These are phyloP conservation scores for Poliocrania exsul DNA, from an alignment of 2,797 vertebrate species.

Conservation along the genomic window DNA sequence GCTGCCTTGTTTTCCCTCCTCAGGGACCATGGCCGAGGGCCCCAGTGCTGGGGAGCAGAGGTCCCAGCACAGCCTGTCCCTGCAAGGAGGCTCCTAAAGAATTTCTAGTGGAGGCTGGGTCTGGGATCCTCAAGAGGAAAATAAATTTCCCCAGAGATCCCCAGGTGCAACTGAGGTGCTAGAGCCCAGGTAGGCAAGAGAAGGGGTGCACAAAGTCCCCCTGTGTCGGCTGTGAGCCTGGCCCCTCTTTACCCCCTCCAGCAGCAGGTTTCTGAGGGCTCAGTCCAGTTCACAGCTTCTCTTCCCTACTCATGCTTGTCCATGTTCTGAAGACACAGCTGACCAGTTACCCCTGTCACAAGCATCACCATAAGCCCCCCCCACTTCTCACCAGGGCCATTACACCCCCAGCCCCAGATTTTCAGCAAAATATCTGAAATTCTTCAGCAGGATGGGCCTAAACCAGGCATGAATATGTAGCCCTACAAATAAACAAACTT, in stretches of 20 bases:
- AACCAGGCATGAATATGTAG: conserved; percentile 1
- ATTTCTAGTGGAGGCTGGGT: neutral
- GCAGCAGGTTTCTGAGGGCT: neutral
- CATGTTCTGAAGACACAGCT: rapidly evolving
- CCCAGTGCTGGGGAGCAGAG: rapidly evolving
- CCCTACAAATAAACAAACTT: conserved; percentile 54
- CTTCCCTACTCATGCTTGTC: neutral
- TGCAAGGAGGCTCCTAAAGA: neutral
- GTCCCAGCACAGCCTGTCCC: neutral
- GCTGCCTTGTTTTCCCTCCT: neutral
- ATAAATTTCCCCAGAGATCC: neutral
- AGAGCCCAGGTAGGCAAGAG: neutral
- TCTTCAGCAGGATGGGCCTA: neutral
- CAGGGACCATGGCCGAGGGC: neutral
- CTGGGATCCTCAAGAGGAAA: neutral
- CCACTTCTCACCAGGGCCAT: neutral
- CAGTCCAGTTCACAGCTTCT: neutral
- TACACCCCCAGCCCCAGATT: neutral
- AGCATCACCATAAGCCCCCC: neutral
- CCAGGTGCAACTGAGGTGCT: neutral
- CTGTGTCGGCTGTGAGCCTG: rapidly evolving
- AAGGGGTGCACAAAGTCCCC: neutral
- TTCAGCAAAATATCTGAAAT: conserved; percentile 53
- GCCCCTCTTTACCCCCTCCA: rapidly evolving
- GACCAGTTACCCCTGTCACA: rapidly evolving